Conservation (phyloP, 1,140 invertebrate genomes). For the Cherax quadricarinatus region DNA sequence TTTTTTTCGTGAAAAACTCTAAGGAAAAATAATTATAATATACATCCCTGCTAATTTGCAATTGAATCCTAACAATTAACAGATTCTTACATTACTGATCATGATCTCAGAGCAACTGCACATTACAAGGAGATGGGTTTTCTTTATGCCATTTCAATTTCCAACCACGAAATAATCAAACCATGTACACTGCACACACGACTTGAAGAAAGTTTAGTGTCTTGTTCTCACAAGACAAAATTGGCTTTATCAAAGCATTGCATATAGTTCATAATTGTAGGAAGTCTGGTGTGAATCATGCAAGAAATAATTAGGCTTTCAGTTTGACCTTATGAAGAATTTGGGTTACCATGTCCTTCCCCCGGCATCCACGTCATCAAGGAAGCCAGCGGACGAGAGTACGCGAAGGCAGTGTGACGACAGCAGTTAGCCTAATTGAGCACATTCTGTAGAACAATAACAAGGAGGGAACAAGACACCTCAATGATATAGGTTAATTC, state of each 20-base stretch:
- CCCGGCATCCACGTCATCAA: conserved; percentile 45
- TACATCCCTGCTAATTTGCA: conserved; percentile 53
- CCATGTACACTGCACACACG: conserved; percentile 55
- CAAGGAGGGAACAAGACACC: conserved; percentile 71
- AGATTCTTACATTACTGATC: conserved; percentile 66
- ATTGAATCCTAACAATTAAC: conserved; percentile 38
- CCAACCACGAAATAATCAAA: conserved; percentile 52
- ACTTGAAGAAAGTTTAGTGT: conserved; percentile 55
- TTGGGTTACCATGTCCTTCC: conserved; percentile 66
- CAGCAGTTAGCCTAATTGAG: conserved; percentile 71
- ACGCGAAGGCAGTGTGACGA: conserved; percentile 57
- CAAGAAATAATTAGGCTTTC: conserved; percentile 52
- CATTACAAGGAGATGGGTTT: neutral
- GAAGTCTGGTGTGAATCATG: conserved; percentile 57
- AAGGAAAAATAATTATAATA: conserved; percentile 50
- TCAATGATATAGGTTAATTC: conserved; percentile 70
- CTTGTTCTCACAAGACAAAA: conserved; percentile 58
- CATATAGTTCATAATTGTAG: conserved; percentile 52
- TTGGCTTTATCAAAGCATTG: conserved; percentile 55
- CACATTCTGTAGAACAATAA: conserved; percentile 71
- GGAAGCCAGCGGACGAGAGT: conserved; percentile 36
- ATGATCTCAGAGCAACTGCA: conserved; percentile 7
- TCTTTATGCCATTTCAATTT: conserved; percentile 31
- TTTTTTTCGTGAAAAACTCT: conserved; percentile 25
- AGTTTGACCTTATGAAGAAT: conserved; percentile 69